These are phyloP conservation scores for Gymnogyps californianus DNA, from an alignment of 2,113 vertebrate species.

Conservation along the genomic window DNA sequence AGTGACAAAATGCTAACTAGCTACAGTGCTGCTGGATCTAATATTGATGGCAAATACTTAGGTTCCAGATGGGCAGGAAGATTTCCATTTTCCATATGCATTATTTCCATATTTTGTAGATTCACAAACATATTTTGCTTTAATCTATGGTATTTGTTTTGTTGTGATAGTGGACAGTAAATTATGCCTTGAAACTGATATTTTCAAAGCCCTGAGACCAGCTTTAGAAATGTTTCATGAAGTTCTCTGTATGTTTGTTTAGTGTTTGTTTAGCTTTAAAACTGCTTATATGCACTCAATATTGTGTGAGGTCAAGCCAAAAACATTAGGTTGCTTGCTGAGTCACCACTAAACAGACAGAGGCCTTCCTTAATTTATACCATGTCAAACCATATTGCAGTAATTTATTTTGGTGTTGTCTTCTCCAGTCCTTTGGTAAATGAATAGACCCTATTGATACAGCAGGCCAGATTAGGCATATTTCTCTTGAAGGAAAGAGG, in stretches of 20 bases:
- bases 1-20: background rate
- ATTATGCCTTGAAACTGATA: background rate
- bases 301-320: background rate
- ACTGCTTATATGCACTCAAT: background rate
- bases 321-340: background rate
- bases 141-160: background rate
- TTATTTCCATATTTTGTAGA: background rate
- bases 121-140: background rate
- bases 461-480: background rate
- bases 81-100: background rate
- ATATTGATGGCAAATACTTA: background rate
- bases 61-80: background rate
- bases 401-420: background rate
- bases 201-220: background rate
- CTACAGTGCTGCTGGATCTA: background rate
- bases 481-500: background rate
- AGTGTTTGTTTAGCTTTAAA: background rate
- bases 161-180: background rate
- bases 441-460: background rate
- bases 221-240: background rate
- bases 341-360: background rate
- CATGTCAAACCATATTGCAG: background rate
- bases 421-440: background rate
- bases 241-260: background rate
- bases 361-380: background rate